Evolutionary conservation across 2,113 vertebrate genomes (phyloP).

Genomic region (Ailurus styani): DNA sequence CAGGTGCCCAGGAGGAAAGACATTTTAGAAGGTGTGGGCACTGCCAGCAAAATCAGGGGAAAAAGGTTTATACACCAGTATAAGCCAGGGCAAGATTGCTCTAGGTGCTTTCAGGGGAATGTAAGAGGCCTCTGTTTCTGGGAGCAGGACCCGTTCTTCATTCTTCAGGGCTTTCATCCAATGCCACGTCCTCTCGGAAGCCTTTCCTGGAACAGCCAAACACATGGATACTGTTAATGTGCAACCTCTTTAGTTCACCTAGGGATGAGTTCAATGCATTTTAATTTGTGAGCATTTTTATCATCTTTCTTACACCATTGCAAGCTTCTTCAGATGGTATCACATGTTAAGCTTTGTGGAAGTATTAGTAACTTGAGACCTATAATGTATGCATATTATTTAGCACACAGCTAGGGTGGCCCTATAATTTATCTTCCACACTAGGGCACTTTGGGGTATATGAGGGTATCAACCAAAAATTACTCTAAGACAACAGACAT

Average conservation of each 20-base stretch:
- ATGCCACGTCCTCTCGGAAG: not conserved
- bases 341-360: not conserved
- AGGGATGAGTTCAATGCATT: not conserved
- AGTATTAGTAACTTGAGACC: not conserved
- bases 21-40: not conserved
- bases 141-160: not conserved
- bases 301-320: not conserved
- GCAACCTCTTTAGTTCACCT: not conserved
- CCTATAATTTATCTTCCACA: not conserved
- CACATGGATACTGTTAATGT: too few species aligned
- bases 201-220: not conserved
- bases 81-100: not conserved
- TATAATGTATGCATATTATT: not conserved
- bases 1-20: not conserved
- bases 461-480: not conserved
- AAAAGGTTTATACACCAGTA: not conserved
- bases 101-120: not conserved
- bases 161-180: not conserved
- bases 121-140: not conserved
- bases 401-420: not conserved
- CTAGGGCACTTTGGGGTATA: not conserved
- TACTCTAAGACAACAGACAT: not conserved
- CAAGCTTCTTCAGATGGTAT: not conserved
- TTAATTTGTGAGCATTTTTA: not conserved
- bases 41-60: not conserved